Conservation (phyloP, 2,113 vertebrate genomes). For the Butorides virescens region DNA sequence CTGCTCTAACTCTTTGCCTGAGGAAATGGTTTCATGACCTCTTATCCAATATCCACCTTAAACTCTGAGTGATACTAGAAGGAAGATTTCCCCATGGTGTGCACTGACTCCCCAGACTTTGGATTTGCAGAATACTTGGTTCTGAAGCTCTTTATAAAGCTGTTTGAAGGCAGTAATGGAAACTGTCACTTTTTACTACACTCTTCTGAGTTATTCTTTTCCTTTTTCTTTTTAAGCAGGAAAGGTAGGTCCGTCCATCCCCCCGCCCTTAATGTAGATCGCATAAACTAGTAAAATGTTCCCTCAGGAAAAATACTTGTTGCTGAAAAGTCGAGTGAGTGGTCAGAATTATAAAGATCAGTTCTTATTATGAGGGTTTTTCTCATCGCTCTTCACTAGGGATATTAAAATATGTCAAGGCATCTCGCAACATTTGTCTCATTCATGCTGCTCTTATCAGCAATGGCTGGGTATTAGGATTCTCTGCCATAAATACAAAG, state of each 20-base stretch:
- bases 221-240: background rate
- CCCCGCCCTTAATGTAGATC: no score
- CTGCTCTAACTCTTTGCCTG: background rate
- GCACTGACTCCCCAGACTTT: background rate
- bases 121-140: background rate
- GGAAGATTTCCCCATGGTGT: background rate
- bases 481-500: background rate
- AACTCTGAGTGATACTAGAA: background rate
- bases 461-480: background rate
- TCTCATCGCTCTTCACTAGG: background rate
- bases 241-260: background rate
- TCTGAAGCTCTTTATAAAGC: background rate
- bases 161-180: background rate
- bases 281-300: background rate
- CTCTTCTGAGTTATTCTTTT: background rate
- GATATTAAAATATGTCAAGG: background rate
- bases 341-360: background rate
- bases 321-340: background rate
- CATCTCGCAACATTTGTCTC: background rate
- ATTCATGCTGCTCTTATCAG: background rate
- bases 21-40: background rate
- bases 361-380: background rate
- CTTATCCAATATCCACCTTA: background rate
- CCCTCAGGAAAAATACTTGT: background rate
- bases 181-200: background rate